phyloP scores from a whole-genome alignment of 2,113 vertebrate genomes.

The Labeo rohita region DNA sequence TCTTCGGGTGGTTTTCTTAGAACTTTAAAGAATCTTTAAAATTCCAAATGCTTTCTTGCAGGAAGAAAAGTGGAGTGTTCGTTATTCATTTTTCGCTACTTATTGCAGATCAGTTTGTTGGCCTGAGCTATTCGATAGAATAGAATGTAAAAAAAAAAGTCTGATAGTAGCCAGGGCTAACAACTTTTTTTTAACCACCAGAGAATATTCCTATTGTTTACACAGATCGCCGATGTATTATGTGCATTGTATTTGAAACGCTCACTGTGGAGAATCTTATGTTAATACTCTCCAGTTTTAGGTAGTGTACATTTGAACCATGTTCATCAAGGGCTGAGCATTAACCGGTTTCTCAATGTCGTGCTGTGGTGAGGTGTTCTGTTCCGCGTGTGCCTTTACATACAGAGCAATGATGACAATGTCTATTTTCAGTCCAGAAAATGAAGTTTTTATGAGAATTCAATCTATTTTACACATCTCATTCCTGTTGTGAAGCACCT shows the following conservation, averaged over 20 bases:
- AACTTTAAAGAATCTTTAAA: not conserved
- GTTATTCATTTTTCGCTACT: not conserved
- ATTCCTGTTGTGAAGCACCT: conserved; percentile 33
- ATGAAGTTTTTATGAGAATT: conserved; percentile 29
- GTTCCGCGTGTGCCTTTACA: conserved; percentile 52
- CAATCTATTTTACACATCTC: conserved; percentile 33
- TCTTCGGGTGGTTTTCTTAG: not conserved
- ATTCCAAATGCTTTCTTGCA: not conserved
- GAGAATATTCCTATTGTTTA: not conserved
- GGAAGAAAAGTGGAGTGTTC: not conserved
- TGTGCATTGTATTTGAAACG: not conserved
- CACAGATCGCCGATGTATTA: not conserved
- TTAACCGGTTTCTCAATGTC: not conserved
- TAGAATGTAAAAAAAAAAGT: not conserved
- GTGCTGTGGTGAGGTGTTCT: not conserved
- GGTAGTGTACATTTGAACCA: not conserved
- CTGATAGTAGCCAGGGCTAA: not conserved
- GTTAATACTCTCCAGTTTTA: not conserved
- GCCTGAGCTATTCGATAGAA: not conserved
- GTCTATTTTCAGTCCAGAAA: conserved; percentile 36
- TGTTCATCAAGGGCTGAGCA: conserved; percentile 13
- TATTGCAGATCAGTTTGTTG: not conserved
- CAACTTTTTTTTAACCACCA: not conserved
- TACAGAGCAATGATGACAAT: conserved; percentile 45
- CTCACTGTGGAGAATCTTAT: not conserved